Evolutionary conservation across 2,888 invertebrate genomes (phyloP).

Genomic region (Helleia helle): DNA sequence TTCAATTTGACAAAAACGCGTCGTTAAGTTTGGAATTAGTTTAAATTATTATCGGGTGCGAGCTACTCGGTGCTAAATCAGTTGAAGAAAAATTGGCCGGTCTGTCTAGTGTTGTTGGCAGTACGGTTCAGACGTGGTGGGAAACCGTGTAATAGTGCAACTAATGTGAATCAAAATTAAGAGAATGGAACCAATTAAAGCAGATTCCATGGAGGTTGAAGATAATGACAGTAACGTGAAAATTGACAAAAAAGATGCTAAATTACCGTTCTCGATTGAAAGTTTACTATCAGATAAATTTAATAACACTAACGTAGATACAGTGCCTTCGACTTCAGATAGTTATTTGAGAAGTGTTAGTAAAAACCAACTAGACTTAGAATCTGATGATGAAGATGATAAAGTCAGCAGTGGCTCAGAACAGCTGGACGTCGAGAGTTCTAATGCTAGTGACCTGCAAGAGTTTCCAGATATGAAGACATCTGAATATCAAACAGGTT

Average conservation of each 20-base stretch:
- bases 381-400: slow-evolving; percentile 36
- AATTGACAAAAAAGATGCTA: slow-evolving; percentile 40
- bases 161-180: not conserved
- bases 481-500: slow-evolving; percentile 57
- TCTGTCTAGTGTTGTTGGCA: slow-evolving; percentile 3
- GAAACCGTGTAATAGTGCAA: not conserved
- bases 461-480: slow-evolving; percentile 40
- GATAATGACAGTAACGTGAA: slow-evolving; percentile 24
- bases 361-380: slow-evolving; percentile 32
- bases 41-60: slow-evolving; percentile 43
- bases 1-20: slow-evolving; percentile 68
- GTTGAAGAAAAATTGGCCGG: slow-evolving; percentile 6
- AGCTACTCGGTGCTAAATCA: slow-evolving; percentile 26
- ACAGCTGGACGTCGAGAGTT: slow-evolving; percentile 55
- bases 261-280: slow-evolving; percentile 59
- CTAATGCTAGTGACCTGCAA: slow-evolving; percentile 41
- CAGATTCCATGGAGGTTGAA: slow-evolving; percentile 23
- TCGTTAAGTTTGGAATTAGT: slow-evolving; percentile 59
- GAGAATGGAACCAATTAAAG: slow-evolving; percentile 14
- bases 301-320: slow-evolving; percentile 22
- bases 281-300: slow-evolving; percentile 55
- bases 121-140: slow-evolving; percentile 25
- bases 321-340: slow-evolving; percentile 14
- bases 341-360: slow-evolving; percentile 20
- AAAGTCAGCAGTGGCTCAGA: slow-evolving; percentile 46